Percentiles rank a stretch among this genome's conserved stretches.
Evolutionary conservation across 1,140 invertebrate species (phyloP).

Genomic region (Pteromalus puparum): DNA sequence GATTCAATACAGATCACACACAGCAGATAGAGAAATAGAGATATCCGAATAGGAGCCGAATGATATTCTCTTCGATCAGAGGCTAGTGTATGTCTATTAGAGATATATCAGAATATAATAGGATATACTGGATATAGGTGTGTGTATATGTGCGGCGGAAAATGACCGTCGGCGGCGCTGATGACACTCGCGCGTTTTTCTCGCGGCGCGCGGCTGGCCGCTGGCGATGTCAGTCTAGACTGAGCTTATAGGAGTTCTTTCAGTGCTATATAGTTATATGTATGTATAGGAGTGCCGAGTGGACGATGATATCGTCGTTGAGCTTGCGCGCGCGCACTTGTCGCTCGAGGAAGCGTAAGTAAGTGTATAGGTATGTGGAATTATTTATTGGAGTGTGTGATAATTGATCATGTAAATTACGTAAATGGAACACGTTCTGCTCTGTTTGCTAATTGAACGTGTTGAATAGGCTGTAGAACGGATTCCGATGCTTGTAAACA

Average conservation of each 20-base stretch:
- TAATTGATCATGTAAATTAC: neutral
- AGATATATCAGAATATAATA: no score
- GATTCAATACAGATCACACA: no score
- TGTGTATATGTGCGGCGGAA: conserved; percentile 72
- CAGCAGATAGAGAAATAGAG: no score
- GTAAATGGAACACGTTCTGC: neutral
- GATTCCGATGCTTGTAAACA: no score
- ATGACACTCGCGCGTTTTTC: neutral
- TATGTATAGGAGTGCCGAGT: no score
- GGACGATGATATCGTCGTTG: neutral
- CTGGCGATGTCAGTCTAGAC: neutral
- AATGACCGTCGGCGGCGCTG: neutral
- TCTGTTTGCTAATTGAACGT: no score
- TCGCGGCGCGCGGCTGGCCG: neutral
- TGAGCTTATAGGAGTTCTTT: neutral
- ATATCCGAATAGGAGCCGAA: neutral
- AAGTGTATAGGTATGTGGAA: neutral
- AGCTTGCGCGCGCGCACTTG: neutral
- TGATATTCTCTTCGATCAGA: no score
- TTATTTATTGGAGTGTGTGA: neutral
- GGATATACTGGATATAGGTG: no score
- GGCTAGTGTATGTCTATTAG: no score
- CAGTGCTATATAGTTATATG: neutral
- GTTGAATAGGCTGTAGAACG: no score
- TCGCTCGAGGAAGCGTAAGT: neutral